phyloP scores from a whole-genome alignment of 2,113 vertebrate genomes.

The Odocoileus virginianus region DNA sequence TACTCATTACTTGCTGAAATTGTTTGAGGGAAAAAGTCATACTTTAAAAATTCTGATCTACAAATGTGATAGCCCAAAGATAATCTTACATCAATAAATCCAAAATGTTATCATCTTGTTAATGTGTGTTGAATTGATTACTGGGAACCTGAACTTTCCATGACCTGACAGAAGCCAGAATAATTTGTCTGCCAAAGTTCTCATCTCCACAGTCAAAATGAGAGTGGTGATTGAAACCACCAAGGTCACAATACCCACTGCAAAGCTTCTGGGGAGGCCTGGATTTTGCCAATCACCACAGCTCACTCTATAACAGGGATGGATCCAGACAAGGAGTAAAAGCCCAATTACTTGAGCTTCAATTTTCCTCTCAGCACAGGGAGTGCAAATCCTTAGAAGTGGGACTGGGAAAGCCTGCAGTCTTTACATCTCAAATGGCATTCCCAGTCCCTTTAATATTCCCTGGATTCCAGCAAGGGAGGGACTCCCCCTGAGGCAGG shows the following conservation, averaged over 20 bases:
- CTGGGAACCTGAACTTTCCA: background rate
- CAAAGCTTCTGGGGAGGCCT: background rate
- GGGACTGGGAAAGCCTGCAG: background rate
- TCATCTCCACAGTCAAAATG: background rate
- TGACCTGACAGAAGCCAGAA: background rate
- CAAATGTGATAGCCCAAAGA: background rate
- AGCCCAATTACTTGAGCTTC: background rate
- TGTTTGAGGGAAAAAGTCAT: background rate
- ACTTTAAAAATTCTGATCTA: background rate
- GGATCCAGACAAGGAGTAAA: background rate
- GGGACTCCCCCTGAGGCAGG: background rate
- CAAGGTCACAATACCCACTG: fast-evolving
- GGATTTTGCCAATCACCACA: background rate
- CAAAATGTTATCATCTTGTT: background rate
- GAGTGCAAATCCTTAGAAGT: slow-evolving; percentile 10
- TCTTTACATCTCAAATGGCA: background rate
- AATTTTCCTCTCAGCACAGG: background rate
- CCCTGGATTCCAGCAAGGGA: background rate
- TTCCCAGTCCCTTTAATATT: slow-evolving; percentile 14
- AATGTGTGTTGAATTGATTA: background rate
- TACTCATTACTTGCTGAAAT: background rate
- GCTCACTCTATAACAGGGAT: background rate
- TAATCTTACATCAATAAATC: background rate
- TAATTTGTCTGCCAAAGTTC: background rate
- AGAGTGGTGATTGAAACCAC: background rate